Conservation (phyloP, 2,113 vertebrate species). For the Tinamus guttatus region DNA sequence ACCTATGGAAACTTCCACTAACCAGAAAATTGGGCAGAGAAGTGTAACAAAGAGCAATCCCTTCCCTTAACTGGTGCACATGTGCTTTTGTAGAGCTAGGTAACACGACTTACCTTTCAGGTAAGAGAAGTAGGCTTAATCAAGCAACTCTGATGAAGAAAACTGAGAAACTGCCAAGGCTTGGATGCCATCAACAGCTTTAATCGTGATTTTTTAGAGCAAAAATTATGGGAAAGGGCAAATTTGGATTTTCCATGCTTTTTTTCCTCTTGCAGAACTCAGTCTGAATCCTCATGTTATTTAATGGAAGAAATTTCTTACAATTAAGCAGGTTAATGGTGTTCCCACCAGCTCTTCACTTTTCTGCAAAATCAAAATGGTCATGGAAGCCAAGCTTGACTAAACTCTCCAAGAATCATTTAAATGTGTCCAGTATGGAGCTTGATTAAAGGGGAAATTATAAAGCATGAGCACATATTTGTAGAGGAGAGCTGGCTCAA, state of each 20-base stretch:
- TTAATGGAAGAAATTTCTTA: background rate
- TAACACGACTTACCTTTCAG: background rate
- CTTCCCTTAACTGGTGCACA: rapidly evolving
- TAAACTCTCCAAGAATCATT: background rate
- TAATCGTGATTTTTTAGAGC: background rate
- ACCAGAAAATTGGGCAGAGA: background rate
- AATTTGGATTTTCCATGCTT: background rate
- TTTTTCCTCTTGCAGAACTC: background rate
- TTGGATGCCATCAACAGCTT: background rate
- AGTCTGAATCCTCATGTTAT: background rate
- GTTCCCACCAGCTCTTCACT: background rate
- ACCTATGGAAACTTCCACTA: background rate
- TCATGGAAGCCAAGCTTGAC: background rate
- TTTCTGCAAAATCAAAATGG: background rate
- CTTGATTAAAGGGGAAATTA: background rate
- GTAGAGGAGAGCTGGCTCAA: rapidly evolving
- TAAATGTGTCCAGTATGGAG: background rate
- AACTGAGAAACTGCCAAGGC: background rate
- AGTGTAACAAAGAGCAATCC: rapidly evolving
- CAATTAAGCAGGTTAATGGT: background rate
- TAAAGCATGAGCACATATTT: background rate
- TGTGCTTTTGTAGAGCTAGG: background rate
- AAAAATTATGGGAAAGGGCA: background rate
- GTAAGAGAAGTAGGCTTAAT: background rate
- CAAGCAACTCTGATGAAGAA: background rate